Evolutionary conservation across 2,888 invertebrate genomes (phyloP), one percentile per base, ranked within the genome.

Genomic region (Metacarcinus magister): DNA sequence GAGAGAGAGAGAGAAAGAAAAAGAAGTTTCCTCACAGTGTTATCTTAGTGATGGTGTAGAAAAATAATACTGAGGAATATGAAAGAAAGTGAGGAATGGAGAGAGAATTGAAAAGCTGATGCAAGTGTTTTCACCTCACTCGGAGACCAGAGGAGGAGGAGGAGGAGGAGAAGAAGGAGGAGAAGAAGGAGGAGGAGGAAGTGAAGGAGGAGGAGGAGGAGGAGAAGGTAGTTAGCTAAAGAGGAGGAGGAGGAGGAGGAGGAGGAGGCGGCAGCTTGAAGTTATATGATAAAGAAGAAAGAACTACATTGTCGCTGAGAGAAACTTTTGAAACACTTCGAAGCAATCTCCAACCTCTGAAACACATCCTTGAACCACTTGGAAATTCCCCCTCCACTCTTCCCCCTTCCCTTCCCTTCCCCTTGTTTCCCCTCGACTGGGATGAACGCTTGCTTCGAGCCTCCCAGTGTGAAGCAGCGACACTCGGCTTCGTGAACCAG

Each of bases 21-120:
- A 19, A 67, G 10, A 54, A 54, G 54, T 67, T 10, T 67, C 67
- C 19, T 67, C n/a, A 5, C n/a, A 67, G 19, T 67, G 67, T 67
- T 67, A 19, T n/a, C 19, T 19, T 5, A n/a, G 67, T 67, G 67
- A 67, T 5, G n/a, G 67, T 67, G 67, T n/a, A 67, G 5, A 5
- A 67, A 19, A 67, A 67, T 67, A n/a, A 23, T 67, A 23, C n/a
- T 2, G 23, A 23, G 19, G 13, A n/a, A 67, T 5, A 67, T 67
- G 67, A 67, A 67, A 67, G 67, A 67, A 67, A 67, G 67, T 67
- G 5, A 67, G 67, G 67, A 67, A 67, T 67, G 67, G 67, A 67
- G 67, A n/a, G n/a, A 67, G 67, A 67, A 67, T 67, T 67, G 67
- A 67, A 67, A 67, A 67, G 67, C 67, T 67, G 23, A 67, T 67